These are phyloP conservation scores for Eueremaeus valkanovi DNA, from an alignment of 2,888 invertebrate species.

Conservation along the genomic window DNA sequence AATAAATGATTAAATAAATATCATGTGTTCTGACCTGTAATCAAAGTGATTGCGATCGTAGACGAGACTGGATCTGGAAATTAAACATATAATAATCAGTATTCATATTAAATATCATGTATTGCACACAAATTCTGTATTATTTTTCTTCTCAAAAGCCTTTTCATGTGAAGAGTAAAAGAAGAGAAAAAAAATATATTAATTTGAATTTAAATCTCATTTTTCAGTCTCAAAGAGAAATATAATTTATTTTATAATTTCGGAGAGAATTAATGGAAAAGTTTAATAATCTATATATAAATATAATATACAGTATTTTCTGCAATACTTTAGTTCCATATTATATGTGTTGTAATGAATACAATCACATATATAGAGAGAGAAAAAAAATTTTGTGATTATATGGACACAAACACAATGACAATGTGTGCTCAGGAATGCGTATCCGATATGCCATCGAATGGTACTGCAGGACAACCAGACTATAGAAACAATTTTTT, in stretches of 20 bases:
- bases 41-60: background rate
- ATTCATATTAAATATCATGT: too few species aligned
- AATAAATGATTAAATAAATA: background rate
- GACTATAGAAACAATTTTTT: background rate
- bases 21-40: background rate
- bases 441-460: conserved; percentile 4
- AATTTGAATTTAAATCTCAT: background rate
- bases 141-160: too few species aligned
- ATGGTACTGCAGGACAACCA: background rate
- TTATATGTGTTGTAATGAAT: too few species aligned
- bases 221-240: too few species aligned
- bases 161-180: too few species aligned
- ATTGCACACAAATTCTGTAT: too few species aligned
- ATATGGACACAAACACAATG: conserved; percentile 3
- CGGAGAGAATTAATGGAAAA: background rate
- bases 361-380: too few species aligned
- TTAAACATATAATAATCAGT: too few species aligned
- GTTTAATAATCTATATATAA: background rate
- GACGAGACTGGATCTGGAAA: background rate
- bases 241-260: too few species aligned
- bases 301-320: too few species aligned
- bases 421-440: conserved; percentile 15
- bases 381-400: background rate
- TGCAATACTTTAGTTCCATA: too few species aligned
- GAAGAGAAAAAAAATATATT: background rate